phyloP scores from a whole-genome alignment of 2,888 invertebrate species.

The Acanthoscelides obtectus region DNA sequence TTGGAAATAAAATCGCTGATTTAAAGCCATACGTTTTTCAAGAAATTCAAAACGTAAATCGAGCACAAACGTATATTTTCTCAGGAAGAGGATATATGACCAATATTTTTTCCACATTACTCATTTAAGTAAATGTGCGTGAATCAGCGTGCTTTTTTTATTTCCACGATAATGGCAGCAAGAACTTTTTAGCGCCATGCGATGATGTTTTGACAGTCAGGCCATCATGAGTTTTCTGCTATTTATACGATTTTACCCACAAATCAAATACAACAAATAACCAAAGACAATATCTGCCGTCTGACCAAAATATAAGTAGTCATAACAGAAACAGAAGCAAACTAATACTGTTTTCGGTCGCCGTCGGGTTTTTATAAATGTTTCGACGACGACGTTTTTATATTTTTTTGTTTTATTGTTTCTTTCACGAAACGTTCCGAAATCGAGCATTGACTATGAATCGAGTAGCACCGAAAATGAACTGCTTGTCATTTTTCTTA shows the following conservation, averaged over 20 bases:
- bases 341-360: slow-evolving; percentile 31
- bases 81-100: no score
- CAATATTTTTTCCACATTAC: no score
- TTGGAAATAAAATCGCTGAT: no score
- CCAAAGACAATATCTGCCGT: neutral
- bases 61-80: no score
- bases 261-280: neutral
- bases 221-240: neutral
- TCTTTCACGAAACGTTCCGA: slow-evolving; percentile 10
- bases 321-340: slow-evolving; percentile 10
- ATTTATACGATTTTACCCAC: neutral
- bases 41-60: no score
- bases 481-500: neutral
- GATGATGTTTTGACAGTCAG: no score
- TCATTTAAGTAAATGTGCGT: no score
- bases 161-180: no score
- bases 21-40: no score
- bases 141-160: no score
- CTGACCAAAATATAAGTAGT: neutral
- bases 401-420: slow-evolving; percentile 27
- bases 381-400: slow-evolving; percentile 25
- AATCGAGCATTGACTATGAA: slow-evolving; percentile 10
- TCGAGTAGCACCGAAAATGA: neutral
- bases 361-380: slow-evolving; percentile 35
- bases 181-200: no score